Base-by-base conservation (phyloP, 2,113 vertebrate genomes). In the Pseudopodoces humilis region DNA sequence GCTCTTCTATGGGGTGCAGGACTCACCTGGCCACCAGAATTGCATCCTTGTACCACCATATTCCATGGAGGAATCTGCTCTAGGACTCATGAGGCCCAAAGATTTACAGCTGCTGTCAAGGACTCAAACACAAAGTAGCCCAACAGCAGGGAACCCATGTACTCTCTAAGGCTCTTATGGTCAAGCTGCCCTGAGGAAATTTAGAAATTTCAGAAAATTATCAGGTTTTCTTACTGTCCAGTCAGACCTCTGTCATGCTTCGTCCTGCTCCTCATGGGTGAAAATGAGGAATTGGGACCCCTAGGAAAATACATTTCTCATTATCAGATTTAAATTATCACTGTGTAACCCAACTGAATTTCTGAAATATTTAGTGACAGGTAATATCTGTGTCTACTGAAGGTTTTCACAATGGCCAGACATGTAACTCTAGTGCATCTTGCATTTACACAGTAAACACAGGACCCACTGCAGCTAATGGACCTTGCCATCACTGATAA, bases 1-100 rank as follows among this genome's bases (percentile, higher is more conserved):
- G 3, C 19, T 65, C 15, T 37, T 64, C 23, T 16, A 1, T 0
- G 0, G 33, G 12, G 22, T 1, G 4, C 13, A 76, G 37, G 44
- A 56, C 37, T 56, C 90, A 87, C 85, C 62, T 87, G 92, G 58
- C 67, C 62, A 75, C 65, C 74, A 90, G 55, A 62, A 72, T 0
- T 2, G 1, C 81, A 82, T 22, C 53, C 55, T 28, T 64, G 19
- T 68, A 83, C 41, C 53, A 69, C 53, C 50, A 25, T 22, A 47
- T 20, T 52, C 41, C 39, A 44, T 1, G 5, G 7, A 76, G 30
- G 69, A 81, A 39, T 39, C 37, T 64, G 65, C 28, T 58, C 35
- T 14, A 76, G n/a, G 41, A 72, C 39, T 62, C 30, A 22, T 1
- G 19, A 0, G 5, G 46, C 35, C 53, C 28, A 7, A n/a, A 68